Evolutionary conservation across 2,888 invertebrate genomes (phyloP), one percentile per base, ranked within the genome.

Genomic region (Aspidiotus destructor): DNA sequence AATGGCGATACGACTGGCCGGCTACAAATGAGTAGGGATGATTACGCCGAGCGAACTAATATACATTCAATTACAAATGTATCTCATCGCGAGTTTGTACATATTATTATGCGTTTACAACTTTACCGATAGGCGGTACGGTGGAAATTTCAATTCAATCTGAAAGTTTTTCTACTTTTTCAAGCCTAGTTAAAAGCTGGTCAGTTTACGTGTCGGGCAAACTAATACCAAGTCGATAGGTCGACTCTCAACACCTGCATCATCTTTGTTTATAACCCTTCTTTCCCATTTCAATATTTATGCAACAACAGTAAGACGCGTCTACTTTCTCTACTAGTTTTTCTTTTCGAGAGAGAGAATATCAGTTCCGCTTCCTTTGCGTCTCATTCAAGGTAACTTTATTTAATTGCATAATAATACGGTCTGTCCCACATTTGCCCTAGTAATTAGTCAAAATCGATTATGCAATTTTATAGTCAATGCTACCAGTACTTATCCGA

Each of bases 281-380:
- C 54, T 63, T 63, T 63, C 41, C 63, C 53, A 11, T 16, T 15
- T 57, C 16, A 41, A 7, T 28, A 52, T 54, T 63, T 63, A 63
- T 63, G 63, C 63, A 63, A 63, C 54, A 28, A 28, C 41, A 63
- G 28, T 52, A 63, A 41, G 63, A 48, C 48, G 28, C 28, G 52
- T 63, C 54, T 63, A 63, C 63, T 63, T 63, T 63, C 63, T 63
- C 63, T 63, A 63, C 63, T 52, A 63, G 63, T 63, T 63, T 63
- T 63, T 53, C 41, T 63, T 16, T 53, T 54, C 48, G 6, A 11
- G n/a, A 48, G 10, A 48, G 10, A 48, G 53, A 54, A 53, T 15
- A 53, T 63, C 52, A 63, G 63, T 63, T 63, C 63, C 63, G 63
- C 63, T 63, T 63, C 63, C 63, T 63, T 63, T 63, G 63, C 63